phyloP scores from a whole-genome alignment of 2,888 invertebrate genomes.

The Phanerotoma sp. region DNA sequence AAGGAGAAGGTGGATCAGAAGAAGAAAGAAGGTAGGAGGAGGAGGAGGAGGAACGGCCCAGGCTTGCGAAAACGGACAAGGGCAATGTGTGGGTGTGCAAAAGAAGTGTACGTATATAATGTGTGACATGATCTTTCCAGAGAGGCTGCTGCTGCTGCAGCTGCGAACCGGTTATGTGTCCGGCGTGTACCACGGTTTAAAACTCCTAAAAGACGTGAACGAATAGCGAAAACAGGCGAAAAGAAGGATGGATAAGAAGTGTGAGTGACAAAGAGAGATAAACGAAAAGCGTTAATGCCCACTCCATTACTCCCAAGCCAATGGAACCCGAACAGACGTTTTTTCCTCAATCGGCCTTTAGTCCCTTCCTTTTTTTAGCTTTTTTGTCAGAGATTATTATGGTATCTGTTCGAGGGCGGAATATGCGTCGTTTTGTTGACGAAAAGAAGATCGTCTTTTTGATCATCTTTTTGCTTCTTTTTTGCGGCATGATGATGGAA shows the following conservation, averaged over 20 bases:
- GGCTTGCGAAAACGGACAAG: not conserved
- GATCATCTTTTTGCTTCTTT: too few species aligned
- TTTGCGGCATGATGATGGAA: conserved; percentile 5
- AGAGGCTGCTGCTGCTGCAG: conserved; percentile 42
- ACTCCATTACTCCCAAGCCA: conserved; percentile 3
- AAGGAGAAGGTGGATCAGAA: conserved; percentile 21
- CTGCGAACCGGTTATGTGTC: conserved; percentile 55
- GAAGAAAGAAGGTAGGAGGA: conserved; percentile 1
- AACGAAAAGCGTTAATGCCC: conserved; percentile 11
- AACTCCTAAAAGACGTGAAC: conserved; percentile 21
- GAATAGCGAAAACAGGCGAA: conserved; percentile 4
- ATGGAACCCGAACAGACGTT: not conserved
- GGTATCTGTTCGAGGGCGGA: conserved; percentile 7
- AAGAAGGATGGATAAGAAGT: too few species aligned
- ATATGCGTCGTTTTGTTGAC: conserved; percentile 9
- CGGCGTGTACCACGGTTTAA: conserved; percentile 3
- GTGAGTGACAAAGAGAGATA: not conserved
- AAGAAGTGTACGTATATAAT: not conserved
- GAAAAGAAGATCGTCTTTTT: conserved; percentile 12
- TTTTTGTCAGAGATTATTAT: conserved; percentile 12
- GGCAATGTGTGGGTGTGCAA: conserved; percentile 3
- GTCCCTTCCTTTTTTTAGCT: too few species aligned
- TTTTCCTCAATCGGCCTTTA: not conserved
- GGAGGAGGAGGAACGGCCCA: too few species aligned
- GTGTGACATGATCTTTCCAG: conserved; percentile 2